Evolutionary conservation across 2,888 invertebrate genomes (phyloP).

Genomic region (Folsomia manolachei): DNA sequence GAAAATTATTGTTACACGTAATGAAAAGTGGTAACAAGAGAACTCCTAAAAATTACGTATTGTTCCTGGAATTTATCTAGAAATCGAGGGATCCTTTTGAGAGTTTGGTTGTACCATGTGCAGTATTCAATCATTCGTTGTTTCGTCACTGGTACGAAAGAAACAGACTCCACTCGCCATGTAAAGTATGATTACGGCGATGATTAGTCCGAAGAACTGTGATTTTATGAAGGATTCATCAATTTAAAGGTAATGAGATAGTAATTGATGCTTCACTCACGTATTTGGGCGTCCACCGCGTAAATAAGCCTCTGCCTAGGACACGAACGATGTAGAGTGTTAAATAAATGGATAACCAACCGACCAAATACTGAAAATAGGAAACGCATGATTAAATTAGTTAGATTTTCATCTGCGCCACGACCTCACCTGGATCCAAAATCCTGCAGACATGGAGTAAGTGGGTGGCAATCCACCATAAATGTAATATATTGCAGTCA

Average conservation of each 20-base stretch:
- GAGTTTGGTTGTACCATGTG: neutral
- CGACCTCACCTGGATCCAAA: conserved; percentile 3
- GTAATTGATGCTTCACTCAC: neutral
- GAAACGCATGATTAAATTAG: neutral
- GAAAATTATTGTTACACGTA: neutral
- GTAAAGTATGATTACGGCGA: neutral
- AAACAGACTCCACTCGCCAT: neutral
- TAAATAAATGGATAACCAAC: neutral
- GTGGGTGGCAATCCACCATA: conserved; percentile 1
- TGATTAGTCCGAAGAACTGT: neutral
- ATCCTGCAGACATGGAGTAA: neutral
- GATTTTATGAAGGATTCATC: neutral
- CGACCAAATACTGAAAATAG: neutral
- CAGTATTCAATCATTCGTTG: neutral
- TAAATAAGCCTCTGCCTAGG: neutral
- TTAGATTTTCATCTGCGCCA: neutral
- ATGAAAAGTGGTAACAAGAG: too few relatives aligned
- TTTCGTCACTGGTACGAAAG: neutral
- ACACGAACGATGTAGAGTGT: conserved; percentile 2
- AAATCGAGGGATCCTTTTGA: neutral
- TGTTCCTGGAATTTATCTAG: neutral
- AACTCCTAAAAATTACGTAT: too few relatives aligned
- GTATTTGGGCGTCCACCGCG: neutral
- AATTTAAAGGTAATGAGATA: neutral
- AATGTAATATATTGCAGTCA: neutral